Evolutionary conservation across 2,797 vertebrate species (phyloP).

Genomic region (Esox lucius): DNA sequence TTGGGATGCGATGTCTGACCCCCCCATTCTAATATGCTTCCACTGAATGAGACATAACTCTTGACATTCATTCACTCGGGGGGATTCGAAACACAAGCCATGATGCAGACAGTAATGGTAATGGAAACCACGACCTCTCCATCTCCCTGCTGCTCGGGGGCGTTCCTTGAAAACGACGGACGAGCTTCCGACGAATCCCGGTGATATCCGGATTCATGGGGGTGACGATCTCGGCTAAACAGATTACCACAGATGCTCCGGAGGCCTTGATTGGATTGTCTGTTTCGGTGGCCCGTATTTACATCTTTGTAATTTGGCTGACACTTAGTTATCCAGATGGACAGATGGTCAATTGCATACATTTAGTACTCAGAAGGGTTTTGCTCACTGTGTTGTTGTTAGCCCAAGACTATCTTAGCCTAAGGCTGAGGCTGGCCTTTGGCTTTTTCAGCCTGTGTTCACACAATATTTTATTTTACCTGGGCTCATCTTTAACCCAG

Average conservation of each 20-base stretch:
- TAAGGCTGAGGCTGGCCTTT: too few species aligned
- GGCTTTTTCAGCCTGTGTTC: too few species aligned
- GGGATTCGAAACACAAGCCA: constrained; percentile 14
- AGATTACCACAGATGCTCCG: constrained; percentile 16
- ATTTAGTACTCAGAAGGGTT: not conserved
- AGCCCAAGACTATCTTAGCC: too few species aligned
- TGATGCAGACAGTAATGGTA: constrained; percentile 12
- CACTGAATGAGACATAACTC: constrained; percentile 18
- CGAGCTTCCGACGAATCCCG: not conserved
- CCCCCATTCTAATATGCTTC: constrained; percentile 14
- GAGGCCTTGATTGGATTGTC: not conserved
- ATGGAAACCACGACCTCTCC: not conserved
- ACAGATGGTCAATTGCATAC: not conserved
- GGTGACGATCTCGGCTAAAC: constrained; percentile 17
- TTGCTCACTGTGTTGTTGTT: too few species aligned
- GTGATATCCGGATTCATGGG: constrained; percentile 7
- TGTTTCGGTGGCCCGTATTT: not conserved
- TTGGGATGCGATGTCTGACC: constrained; percentile 10
- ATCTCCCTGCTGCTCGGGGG: constrained; percentile 12
- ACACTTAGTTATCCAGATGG: not conserved
- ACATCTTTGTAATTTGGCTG: not conserved
- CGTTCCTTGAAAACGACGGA: not conserved
- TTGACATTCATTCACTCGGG: constrained; percentile 18
- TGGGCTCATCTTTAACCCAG: too few species aligned
- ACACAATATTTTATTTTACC: too few species aligned